Evolutionary conservation across 1,140 invertebrate genomes (phyloP), one percentile per base, ranked within the genome.

Genomic region (Chelonus insularis): DNA sequence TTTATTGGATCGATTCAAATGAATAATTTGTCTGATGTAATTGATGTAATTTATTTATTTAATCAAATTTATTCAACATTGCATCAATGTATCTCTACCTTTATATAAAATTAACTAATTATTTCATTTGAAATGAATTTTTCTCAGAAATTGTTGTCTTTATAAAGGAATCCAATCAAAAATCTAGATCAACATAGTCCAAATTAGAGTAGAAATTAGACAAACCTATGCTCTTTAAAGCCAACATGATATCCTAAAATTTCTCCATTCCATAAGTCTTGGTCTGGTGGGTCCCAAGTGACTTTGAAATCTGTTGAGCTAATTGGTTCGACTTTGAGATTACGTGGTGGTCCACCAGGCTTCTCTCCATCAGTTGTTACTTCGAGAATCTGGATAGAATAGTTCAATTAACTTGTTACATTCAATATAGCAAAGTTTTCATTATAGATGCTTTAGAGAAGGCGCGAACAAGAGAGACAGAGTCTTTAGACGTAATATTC

Each of bases 221-320:
- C 58, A 55, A 16, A 82, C 80, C 77, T 71, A 58, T 79, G 77
- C 63, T 82, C 89, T 77, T 91, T 90, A 82, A 94, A 96, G 48
- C 95, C 94, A 6, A 97, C 89, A 73, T 97, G 94, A 76, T 97
- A 98, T 12, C 95, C 95, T 1, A 94, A 85, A 65, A 97, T 88
- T 65, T 92, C 91, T 9, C 95, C 96, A 78, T 97, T 96, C 88
- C 92, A 94, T 51, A 92, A 83, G 73, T 95, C 91, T 65, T 89
- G 83, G 62, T 89, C 86, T 9, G 95, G 95, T 8, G 94, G 91
- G 80, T 93, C 90, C 94, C 94, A 97, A 29, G 86, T 91, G 8
- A 97, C 89, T 63, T 90, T 86, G 25, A 98, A 84, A 72, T 95
- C 92, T 1, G 93, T 95, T 18, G 94, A 95, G 69, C 92, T 92